Conservation (phyloP, 2,113 vertebrate species). For the Prolemur simus region DNA sequence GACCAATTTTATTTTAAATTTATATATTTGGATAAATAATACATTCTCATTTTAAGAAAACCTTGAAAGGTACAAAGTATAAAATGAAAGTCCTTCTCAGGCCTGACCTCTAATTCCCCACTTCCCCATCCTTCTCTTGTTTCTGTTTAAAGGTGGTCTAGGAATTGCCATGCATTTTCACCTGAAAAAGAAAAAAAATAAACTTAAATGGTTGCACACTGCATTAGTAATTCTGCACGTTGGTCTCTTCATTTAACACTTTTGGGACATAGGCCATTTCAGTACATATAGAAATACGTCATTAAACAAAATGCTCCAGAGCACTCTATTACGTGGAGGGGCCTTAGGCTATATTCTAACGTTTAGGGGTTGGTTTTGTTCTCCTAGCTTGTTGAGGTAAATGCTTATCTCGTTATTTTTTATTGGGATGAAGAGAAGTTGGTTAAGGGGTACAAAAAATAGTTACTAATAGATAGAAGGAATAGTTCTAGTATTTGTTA, state of each 20-base stretch:
- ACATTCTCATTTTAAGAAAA: neutral
- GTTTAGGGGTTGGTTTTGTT: neutral
- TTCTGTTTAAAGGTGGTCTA: neutral
- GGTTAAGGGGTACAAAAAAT: neutral
- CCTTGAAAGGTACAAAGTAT: neutral
- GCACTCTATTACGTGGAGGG: neutral
- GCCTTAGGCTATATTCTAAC: neutral
- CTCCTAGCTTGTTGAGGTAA: neutral
- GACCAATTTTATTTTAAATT: slow-evolving; percentile 28
- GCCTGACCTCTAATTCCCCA: neutral
- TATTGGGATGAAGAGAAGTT: neutral
- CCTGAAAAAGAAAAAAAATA: neutral
- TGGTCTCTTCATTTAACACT: neutral
- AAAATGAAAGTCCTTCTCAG: neutral
- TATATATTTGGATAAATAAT: slow-evolving; percentile 51
- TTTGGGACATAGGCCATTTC: neutral
- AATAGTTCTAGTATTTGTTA: neutral
- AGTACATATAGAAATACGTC: neutral
- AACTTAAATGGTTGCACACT: neutral
- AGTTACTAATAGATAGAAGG: neutral
- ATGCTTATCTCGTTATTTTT: neutral
- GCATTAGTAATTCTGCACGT: neutral
- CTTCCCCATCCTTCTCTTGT: neutral
- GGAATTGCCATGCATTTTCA: neutral
- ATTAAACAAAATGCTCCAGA: neutral